Evolutionary conservation across 2,797 vertebrate species (phyloP), one percentile per base, ranked within the genome.

Genomic region (Chloroceryle amazona): DNA sequence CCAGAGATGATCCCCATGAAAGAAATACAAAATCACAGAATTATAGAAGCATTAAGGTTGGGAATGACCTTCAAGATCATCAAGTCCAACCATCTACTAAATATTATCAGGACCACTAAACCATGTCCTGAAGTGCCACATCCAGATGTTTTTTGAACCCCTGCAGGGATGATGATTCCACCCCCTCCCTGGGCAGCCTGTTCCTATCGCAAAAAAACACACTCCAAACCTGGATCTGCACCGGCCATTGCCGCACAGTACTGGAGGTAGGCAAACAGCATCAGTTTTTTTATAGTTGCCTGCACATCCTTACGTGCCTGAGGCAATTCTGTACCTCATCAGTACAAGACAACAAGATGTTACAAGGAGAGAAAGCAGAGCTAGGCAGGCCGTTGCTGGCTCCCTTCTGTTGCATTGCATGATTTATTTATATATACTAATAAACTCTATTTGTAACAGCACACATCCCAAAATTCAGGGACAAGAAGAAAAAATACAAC

Each of bases 281-380:
- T 26, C 46, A 20, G 10, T 12, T 19, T 35, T 35, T 8, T 21
- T 26, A 62, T 3, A 26, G 67, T 1, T 66, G 33, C 47, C 42
- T 51, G 29, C 29, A 17, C n/a, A 51, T 14, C 33, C 60, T 21
- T 16, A 22, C 0, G 0, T 2, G n/a, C 42, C 47, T 39, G 35
- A 13, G 68, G 58, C 33, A 81, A 31, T 17, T 39, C 47, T 26
- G 49, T 11, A 23, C 35, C 12, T 31, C 51, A 39, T 7, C 31
- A 18, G 29, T 5, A 20, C 16, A 66, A 33, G 28, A 62, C 5
- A 31, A 13, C 22, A n/a, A 79, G 35, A 57, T 13, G 29, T 26
- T 25, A 13, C 1, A 1, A 22, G 8, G 26, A 41, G 57, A 63
- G 10, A 41, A 5, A 68, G 52, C 4, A 44, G 60, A 83, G 62